Percentiles rank a stretch among this genome's conserved stretches.
phyloP scores from a whole-genome alignment of 2,797 vertebrate species.

The Periparus ater region DNA sequence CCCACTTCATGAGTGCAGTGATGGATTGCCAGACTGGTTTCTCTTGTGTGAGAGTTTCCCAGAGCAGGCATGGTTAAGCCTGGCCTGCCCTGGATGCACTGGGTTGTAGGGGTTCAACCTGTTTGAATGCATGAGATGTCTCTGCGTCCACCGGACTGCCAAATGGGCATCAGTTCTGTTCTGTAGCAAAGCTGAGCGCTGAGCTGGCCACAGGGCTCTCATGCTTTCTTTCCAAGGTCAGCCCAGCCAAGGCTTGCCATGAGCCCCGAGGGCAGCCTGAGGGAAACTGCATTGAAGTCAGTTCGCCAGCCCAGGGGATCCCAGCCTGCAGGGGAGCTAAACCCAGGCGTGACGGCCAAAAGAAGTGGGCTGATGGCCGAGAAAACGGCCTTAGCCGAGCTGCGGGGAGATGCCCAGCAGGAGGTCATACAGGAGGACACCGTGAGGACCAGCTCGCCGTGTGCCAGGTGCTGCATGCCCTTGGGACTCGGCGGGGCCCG shows the following conservation, averaged over 20 bases:
- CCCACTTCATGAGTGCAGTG: fast-evolving
- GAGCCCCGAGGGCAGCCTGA: not conserved
- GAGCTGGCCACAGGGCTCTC: not conserved
- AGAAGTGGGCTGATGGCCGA: not conserved
- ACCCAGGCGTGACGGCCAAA: not conserved
- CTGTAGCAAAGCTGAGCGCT: fast-evolving
- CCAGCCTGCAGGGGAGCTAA: not conserved
- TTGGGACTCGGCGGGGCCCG: fast-evolving
- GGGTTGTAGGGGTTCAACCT: fast-evolving
- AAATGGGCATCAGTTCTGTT: fast-evolving
- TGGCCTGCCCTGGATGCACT: fast-evolving
- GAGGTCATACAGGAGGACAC: not conserved
- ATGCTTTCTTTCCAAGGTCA: fast-evolving
- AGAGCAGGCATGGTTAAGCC: fast-evolving
- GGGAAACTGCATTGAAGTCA: not conserved
- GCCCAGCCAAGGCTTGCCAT: not conserved
- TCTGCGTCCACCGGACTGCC: fast-evolving
- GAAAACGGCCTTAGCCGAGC: not conserved
- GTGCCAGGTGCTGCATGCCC: fast-evolving
- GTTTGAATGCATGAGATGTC: not conserved
- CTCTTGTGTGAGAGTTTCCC: not conserved
- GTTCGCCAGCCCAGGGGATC: no score
- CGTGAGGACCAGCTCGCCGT: fast-evolving
- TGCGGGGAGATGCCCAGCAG: not conserved
- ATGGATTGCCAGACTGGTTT: not conserved